Percentiles rank a stretch among this genome's conserved stretches.
These are phyloP conservation scores for Mesoclemmys tuberculata DNA, from an alignment of 2,113 vertebrate genomes.

Conservation along the genomic window DNA sequence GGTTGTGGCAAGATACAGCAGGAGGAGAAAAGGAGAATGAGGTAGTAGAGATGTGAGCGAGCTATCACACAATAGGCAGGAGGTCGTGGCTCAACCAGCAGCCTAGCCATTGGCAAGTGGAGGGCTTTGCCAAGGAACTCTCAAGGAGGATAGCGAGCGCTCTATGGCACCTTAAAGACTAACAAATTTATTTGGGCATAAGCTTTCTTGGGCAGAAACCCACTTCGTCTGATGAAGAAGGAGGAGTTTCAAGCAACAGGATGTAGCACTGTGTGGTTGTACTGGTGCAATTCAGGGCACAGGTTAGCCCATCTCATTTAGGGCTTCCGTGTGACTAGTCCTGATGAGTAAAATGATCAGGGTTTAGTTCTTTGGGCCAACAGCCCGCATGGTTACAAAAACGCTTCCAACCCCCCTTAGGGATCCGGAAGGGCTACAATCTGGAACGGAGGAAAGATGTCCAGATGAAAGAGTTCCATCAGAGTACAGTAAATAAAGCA, in stretches of 20 bases:
- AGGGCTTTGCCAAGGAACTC: not conserved
- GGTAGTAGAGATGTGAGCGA: too few relatives aligned
- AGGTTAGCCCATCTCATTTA: not conserved
- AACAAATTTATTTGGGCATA: too few relatives aligned
- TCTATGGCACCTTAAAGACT: too few relatives aligned
- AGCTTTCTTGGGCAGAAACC: too few relatives aligned
- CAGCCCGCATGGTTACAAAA: not conserved
- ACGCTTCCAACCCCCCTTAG: not conserved
- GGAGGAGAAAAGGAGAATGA: too few relatives aligned
- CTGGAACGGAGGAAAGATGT: not conserved
- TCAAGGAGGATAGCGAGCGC: too few relatives aligned
- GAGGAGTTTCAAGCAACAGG: not conserved
- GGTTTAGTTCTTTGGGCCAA: not conserved
- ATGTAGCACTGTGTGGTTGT: not conserved
- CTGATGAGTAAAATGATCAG: not conserved
- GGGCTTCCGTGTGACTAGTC: not conserved
- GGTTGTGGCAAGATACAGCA: not conserved
- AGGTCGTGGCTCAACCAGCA: too few relatives aligned
- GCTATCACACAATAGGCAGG: too few relatives aligned
- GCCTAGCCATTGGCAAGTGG: not conserved
- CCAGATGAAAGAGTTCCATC: not conserved
- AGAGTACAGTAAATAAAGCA: not conserved
- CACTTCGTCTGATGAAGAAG: too few relatives aligned
- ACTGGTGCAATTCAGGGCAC: not conserved
- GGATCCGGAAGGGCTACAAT: not conserved